phyloP scores from a whole-genome alignment of 2,113 vertebrate species.

The Hemibagrus wyckioides region DNA sequence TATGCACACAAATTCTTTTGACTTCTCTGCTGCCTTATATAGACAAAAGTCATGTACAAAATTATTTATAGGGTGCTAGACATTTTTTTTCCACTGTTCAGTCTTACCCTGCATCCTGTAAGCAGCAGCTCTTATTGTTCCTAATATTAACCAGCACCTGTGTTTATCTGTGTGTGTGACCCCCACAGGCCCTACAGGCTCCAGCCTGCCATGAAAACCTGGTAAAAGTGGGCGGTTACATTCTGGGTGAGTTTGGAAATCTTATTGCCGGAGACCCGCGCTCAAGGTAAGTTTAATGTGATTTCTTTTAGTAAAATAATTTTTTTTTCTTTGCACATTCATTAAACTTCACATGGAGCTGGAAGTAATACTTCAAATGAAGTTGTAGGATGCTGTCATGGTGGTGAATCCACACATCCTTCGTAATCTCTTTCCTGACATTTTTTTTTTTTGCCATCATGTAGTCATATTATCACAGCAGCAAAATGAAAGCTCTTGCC shows the following conservation, averaged over 20 bases:
- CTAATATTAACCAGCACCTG: not conserved
- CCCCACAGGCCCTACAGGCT: slow-evolving; percentile 83
- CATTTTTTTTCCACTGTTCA: not conserved
- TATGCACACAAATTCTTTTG: not conserved
- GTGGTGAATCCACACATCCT: not conserved
- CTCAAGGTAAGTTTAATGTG: slow-evolving; percentile 77
- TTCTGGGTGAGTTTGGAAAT: slow-evolving; percentile 91
- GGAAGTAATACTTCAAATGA: not conserved
- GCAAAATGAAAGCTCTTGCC: too few species aligned
- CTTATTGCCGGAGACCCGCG: slow-evolving; percentile 92
- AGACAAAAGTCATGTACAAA: not conserved
- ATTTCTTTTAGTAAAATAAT: not conserved
- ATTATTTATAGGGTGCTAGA: not conserved
- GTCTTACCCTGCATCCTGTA: not conserved
- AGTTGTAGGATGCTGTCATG: not conserved
- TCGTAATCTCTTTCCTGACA: not conserved
- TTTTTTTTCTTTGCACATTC: not conserved
- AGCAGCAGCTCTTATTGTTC: not conserved
- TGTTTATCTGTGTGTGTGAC: not conserved
- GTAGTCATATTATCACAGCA: not conserved
- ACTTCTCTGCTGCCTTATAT: not conserved
- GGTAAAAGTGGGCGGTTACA: slow-evolving; percentile 93
- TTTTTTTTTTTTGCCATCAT: not conserved
- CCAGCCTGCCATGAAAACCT: slow-evolving; percentile 94
- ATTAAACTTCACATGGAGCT: too few species aligned